Conservation (phyloP, 2,113 vertebrate species). For the Potamarius usumacintae region DNA sequence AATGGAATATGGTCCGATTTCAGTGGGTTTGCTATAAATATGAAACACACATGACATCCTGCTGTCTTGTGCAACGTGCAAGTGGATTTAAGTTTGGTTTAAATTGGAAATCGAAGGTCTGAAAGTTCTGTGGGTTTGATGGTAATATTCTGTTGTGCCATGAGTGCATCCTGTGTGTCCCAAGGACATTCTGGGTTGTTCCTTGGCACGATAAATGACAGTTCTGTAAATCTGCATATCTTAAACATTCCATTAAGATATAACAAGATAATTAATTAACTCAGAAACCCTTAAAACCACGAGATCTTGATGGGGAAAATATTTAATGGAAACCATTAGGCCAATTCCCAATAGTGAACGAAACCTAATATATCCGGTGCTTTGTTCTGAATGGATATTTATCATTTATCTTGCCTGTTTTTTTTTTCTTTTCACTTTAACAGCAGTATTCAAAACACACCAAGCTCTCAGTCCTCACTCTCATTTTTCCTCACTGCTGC, state of each 20-base stretch:
- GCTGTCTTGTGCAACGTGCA: neutral
- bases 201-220: neutral
- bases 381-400: neutral
- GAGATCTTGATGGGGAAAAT: neutral
- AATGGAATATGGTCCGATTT: neutral
- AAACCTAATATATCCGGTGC: neutral
- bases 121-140: neutral
- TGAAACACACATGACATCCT: neutral
- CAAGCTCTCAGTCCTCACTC: neutral
- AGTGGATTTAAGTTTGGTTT: neutral
- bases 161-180: neutral
- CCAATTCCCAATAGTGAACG: neutral
- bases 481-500: neutral
- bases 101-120: neutral
- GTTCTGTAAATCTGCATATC: neutral
- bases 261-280: neutral
- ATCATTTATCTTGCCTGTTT: neutral
- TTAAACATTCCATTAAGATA: neutral
- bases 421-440: neutral
- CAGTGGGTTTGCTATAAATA: neutral
- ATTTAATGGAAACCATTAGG: slow-evolving; percentile 5
- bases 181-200: neutral
- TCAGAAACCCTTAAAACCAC: neutral
- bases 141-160: neutral
- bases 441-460: neutral